phyloP scores from a whole-genome alignment of 2,888 invertebrate species.

The Oxyteleia sp. region DNA sequence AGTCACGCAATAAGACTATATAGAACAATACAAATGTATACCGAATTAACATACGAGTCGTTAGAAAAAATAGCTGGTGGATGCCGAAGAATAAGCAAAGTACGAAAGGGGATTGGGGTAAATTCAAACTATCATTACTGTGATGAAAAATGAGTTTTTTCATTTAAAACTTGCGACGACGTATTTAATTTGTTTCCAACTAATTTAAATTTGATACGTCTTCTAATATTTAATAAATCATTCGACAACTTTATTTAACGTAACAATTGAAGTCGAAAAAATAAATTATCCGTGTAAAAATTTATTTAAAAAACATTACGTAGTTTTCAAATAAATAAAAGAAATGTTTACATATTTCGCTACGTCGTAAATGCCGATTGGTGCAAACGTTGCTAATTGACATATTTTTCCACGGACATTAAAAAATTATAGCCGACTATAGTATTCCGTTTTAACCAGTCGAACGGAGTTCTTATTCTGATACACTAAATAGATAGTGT shows the following conservation, averaged over 20 bases:
- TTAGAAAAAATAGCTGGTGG: slow-evolving; percentile 50
- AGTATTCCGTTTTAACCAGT: slow-evolving; percentile 56
- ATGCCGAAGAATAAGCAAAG: slow-evolving; percentile 49
- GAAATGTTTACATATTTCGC: too few species aligned
- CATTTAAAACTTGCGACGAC: too few species aligned
- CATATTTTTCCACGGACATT: slow-evolving; percentile 21
- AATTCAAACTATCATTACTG: slow-evolving; percentile 39
- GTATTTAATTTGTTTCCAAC: too few species aligned
- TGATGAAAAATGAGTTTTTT: slow-evolving; percentile 32
- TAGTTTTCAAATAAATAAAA: too few species aligned
- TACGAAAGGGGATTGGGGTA: slow-evolving; percentile 36
- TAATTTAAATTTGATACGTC: too few species aligned
- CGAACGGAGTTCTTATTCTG: slow-evolving; percentile 68
- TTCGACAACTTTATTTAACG: too few species aligned
- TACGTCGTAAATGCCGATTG: neutral
- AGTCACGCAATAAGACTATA: slow-evolving; percentile 71
- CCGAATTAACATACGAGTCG: slow-evolving; percentile 63
- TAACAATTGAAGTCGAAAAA: too few species aligned
- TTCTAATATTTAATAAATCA: too few species aligned
- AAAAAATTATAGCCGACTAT: slow-evolving; percentile 10
- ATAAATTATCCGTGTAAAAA: too few species aligned
- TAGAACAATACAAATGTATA: slow-evolving; percentile 63
- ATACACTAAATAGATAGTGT: slow-evolving; percentile 72
- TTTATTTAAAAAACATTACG: too few species aligned
- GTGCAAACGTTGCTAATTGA: slow-evolving; percentile 18